Conservation (phyloP, 2,113 vertebrate species). For the Mirounga angustirostris region DNA sequence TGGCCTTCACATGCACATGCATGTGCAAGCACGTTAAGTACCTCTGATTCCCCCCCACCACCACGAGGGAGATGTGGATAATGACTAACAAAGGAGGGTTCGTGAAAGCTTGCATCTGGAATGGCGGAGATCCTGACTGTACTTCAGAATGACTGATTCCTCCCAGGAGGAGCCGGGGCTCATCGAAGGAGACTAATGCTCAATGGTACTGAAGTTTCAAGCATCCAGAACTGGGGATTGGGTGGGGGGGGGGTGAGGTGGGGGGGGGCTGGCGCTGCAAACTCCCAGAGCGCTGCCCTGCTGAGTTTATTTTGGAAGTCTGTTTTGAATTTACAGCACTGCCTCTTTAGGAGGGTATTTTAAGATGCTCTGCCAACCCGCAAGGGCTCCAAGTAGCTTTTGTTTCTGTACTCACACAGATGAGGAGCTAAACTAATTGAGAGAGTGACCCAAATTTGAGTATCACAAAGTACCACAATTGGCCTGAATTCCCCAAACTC, state of each 20-base stretch:
- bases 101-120: slow-evolving; percentile 14
- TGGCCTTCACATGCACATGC: not conserved
- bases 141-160: slow-evolving; percentile 50
- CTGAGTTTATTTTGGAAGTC: slow-evolving; percentile 70
- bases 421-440: slow-evolving; percentile 79
- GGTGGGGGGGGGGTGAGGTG: not conserved
- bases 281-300: not conserved
- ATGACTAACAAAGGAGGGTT: not conserved
- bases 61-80: not conserved
- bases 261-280: not conserved
- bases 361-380: slow-evolving; percentile 76
- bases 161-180: not conserved
- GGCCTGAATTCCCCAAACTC: slow-evolving; percentile 70
- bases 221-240: not conserved
- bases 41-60: not conserved
- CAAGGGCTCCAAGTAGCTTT: slow-evolving; percentile 76
- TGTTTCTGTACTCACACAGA: slow-evolving; percentile 80
- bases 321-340: slow-evolving; percentile 76
- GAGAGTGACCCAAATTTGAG: slow-evolving; percentile 81
- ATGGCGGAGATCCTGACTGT: not conserved
- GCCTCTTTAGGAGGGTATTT: slow-evolving; percentile 78
- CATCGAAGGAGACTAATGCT: not conserved
- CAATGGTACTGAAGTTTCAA: not conserved
- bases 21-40: fast-evolving
- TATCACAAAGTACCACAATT: slow-evolving; percentile 33